Evolutionary conservation across 1,140 invertebrate genomes (phyloP), one percentile per base, ranked within the genome.

Genomic region (Chelonus insularis): DNA sequence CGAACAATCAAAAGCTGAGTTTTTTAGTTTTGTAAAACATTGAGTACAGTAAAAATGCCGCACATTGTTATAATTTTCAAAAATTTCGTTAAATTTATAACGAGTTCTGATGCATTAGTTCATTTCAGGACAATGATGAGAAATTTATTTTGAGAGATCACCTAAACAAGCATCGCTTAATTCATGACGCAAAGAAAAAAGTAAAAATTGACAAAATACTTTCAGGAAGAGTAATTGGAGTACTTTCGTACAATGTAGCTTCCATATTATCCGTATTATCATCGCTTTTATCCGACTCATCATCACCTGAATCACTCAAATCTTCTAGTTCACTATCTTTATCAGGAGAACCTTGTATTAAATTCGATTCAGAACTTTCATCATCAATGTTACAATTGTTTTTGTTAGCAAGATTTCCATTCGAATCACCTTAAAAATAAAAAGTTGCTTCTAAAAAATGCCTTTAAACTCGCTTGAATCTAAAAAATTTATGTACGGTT

Each of bases 51-150:
- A 63, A 34, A 63, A 58, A 20, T 63, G 55, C 4, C 37, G 43
- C 3, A 16, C 36, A 12, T 57, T 12, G 9, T 9, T 2, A n/a
- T 16, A 34, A n/a, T 51, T 43, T 23, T 57, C 6, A 34, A 63
- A 63, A 45, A 43, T 51, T 58, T 57, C 29, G 51, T 45, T 50
- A 14, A 63, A 63, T 18, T 8, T 21, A 34, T 63, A 63, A 1
- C 57, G 21, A 11, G 18, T 43, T 57, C 9, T 52, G 12, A 39
- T n/a, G 8, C 55, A 54, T 14, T 1, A 2, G 29, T 51, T 45
- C n/a, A 39, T 36, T 20, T 6, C 6, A 4, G 25, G 4, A 45
- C 55, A 63, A 34, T 57, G 52, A 8, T 57, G 18, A n/a, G n/a
- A 11, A 0, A 57, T 36, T 1, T 56, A 11, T 16, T 14, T 8